A percentile compares a stretch with the other conserved stretches of the same genome.
Conservation (phyloP, 2,888 invertebrate genomes). For the Aphodius sticticus region DNA sequence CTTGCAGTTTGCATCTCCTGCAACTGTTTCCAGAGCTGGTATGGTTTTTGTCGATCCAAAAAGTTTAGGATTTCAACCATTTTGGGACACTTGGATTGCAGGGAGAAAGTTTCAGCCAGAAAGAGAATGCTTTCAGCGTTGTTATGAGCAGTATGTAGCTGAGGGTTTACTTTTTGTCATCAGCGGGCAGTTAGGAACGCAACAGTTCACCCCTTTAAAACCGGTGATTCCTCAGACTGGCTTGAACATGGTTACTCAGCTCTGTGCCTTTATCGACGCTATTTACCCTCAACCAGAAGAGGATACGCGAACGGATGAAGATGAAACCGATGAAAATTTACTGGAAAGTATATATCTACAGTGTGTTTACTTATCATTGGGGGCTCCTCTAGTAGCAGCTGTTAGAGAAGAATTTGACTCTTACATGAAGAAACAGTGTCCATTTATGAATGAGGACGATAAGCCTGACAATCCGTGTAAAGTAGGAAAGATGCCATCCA, state of each 20-base stretch:
- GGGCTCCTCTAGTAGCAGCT: constrained; percentile 77
- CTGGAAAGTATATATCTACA: constrained; percentile 78
- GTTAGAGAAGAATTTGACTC: constrained; percentile 78
- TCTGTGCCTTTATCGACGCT: constrained; percentile 82
- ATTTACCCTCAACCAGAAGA: constrained; percentile 63
- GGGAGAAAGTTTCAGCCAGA: constrained; percentile 63
- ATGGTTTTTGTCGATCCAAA: constrained; percentile 96
- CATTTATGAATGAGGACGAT: constrained; percentile 76
- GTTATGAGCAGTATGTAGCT: constrained; percentile 81
- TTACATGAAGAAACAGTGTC: constrained; percentile 77
- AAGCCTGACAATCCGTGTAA: constrained; percentile 69
- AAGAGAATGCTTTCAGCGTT: constrained; percentile 58
- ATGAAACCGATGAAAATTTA: constrained; percentile 64
- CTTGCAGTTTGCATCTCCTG: constrained; percentile 89
- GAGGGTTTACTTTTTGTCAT: constrained; percentile 74
- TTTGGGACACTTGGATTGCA: constrained; percentile 84
- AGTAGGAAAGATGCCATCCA: constrained; percentile 74
- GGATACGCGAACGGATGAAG: constrained; percentile 61
- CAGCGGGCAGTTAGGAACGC: constrained; percentile 77
- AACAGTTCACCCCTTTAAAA: constrained; percentile 76
- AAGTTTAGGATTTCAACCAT: constrained; percentile 86
- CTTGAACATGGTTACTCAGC: constrained; percentile 86
- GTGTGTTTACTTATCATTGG: constrained; percentile 85
- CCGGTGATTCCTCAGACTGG: constrained; percentile 86
- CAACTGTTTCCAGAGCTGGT: constrained; percentile 90